These are phyloP conservation scores for Drosophila maculinotata DNA, from an alignment of 2,888 invertebrate species.

Conservation along the genomic window DNA sequence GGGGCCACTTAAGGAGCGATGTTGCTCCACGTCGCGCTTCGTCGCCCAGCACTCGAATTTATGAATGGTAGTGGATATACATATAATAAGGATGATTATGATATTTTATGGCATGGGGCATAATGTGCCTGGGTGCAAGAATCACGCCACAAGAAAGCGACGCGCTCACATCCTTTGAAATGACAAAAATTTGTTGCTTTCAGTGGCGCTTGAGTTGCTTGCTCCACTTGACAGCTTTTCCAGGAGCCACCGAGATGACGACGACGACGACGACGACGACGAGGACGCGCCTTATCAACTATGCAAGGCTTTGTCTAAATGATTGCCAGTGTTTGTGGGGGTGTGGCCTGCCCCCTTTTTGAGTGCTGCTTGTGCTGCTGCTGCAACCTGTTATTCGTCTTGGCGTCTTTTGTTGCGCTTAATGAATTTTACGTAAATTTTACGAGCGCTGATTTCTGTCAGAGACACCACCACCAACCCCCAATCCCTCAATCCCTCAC, in stretches of 20 bases:
- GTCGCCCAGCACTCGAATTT: conserved; percentile 45
- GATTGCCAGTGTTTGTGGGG: conserved; percentile 33
- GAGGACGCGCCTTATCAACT: conserved; percentile 74
- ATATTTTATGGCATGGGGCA: neutral
- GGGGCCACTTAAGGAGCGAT: conserved; percentile 51
- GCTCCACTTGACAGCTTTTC: conserved; percentile 54
- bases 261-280: neutral
- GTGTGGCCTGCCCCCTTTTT: conserved; percentile 24
- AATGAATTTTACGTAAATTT: conserved; percentile 81
- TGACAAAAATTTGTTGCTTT: conserved; percentile 68
- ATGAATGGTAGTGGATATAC: neutral
- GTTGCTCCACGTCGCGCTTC: conserved; percentile 40
- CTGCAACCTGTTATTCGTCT: conserved; percentile 59
- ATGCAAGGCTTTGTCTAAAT: conserved; percentile 78
- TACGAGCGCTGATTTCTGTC: conserved; percentile 79
- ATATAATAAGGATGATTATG: conserved; percentile 21
- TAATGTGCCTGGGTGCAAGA: conserved; percentile 38
- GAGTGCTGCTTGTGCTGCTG: conserved; percentile 17
- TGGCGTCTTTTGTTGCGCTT: conserved; percentile 78
- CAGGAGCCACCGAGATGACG: conserved; percentile 36
- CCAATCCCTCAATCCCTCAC: conserved; percentile 6
- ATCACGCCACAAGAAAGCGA: conserved; percentile 45
- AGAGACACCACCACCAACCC: conserved; percentile 35
- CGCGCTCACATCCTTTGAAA: conserved; percentile 60
- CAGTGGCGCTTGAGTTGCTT: conserved; percentile 60